Base-by-base conservation (phyloP, 2,113 vertebrate genomes). In the Otolemur garnettii region DNA sequence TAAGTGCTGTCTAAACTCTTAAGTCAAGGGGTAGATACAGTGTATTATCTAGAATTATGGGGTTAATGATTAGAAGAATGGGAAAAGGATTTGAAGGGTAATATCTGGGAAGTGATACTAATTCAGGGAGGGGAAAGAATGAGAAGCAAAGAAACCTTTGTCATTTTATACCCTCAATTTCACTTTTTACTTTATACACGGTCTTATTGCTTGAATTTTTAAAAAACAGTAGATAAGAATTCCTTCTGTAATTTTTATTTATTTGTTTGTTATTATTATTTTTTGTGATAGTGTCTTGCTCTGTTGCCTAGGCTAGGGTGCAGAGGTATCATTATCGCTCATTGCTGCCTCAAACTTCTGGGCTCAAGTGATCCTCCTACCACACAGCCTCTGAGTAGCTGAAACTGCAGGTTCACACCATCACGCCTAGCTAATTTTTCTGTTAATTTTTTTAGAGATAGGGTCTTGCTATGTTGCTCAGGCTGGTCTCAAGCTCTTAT, bases 211-310 rank as follows among this genome's bases (percentile, higher is more conserved):
- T 79, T 69, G 50, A 42, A 68, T 81, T 81, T 90, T 86, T 94
- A 69, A 26, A 12, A 90, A 94, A 85, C 14, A 93, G 55, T 87
- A 92, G 45, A 38, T 74, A 68, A 68, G 55, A 92, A 94, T 93
- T 75, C 74, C 57, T 75, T 90, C 66, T 83, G 22, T 90, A n/a
- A 59, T 93, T 69, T 90, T 60, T 55, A 55, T 55, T 24, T 60
- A 22, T 60, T 64, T 28, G 12, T 64, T 64, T 62, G 7, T 62
- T 28, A 28, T 64, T 64, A 64, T 64, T 28, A 64, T 64, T 64
- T 13, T 64, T 64, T 64, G 62, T 28, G 26, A 64, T 1, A 28
- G 24, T 26, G 11, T 10, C 26, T 64, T 28, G 62, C 62, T 28
- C 11, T 64, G 26, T 64, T 64, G 62, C 11, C 24, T 26, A 28